Evolutionary conservation across 1,140 invertebrate species (phyloP), one percentile per base, ranked within the genome.

Genomic region (Drosophila parvula): DNA sequence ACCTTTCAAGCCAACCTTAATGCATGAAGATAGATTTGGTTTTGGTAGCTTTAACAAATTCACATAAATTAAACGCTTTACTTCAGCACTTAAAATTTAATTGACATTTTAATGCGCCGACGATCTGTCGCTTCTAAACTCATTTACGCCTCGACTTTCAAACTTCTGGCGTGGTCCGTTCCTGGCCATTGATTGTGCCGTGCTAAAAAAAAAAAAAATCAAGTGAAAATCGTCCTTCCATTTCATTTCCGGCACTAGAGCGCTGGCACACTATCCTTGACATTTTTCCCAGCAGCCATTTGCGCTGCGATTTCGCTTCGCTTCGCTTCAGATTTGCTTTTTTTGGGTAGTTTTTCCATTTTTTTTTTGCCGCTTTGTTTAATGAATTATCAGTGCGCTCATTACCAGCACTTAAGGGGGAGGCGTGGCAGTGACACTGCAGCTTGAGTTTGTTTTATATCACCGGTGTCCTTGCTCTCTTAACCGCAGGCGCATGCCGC

Each of bases 361-460:
- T 43, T 62, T 36, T 41, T 51, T 61, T 32, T 22, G 30, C 18
- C 57, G 65, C 60, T 79, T 80, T 84, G 81, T 80, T 84, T 84
- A 80, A 73, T 67, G 75, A 77, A 82, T 79, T 88, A 82, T 74
- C 79, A 79, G 67, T 51, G 75, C 61, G 76, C 83, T 86, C 83
- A 82, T 86, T 86, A 86, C 61, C 60, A 61, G 70, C 74, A 62
- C 68, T 79, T 71, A 59, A 56, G 41, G 30, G 56, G 36, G 38
- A 44, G 60, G 71, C 67, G 68, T 78, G 81, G 53, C 69, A 67
- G 53, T 69, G 80, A 77, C 67, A 77, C 76, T 62, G 74, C 51
- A 57, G 43, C 43, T 58, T 63, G 57, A 57, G 81, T 43, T 81
- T 63, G 74, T 44, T 77, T 56, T 58, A 76, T 77, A 67, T 69